Percentiles rank a stretch among this genome's conserved stretches.
phyloP scores from a whole-genome alignment of 1,140 invertebrate genomes.

The Zaprionus camerounensis region DNA sequence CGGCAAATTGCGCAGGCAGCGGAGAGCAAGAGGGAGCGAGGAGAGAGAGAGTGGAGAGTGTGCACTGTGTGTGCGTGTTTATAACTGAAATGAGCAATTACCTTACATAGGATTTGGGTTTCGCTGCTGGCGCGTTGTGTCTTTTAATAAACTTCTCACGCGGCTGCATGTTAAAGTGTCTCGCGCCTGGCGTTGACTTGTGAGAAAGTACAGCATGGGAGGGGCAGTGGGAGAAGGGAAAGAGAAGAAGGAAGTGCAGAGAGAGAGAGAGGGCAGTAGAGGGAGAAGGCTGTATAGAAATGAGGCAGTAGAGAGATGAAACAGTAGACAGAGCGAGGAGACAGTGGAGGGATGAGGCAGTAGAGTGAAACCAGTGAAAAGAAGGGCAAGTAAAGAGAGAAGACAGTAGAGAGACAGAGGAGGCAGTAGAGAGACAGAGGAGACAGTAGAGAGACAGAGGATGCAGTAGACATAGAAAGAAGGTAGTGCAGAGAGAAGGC shows the following conservation, averaged over 20 bases:
- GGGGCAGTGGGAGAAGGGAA: not conserved
- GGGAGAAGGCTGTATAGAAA: too few species aligned
- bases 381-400: too few species aligned
- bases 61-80: slow-evolving; percentile 68
- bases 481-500: too few species aligned
- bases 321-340: not conserved
- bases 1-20: not conserved
- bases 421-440: too few species aligned
- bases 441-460: too few species aligned
- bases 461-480: too few species aligned
- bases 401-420: too few species aligned
- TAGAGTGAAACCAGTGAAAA: too few species aligned
- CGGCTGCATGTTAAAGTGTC: slow-evolving; percentile 64
- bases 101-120: slow-evolving; percentile 69
- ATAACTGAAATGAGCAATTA: slow-evolving; percentile 83
- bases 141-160: slow-evolving; percentile 81
- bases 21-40: not conserved
- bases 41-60: not conserved
- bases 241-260: not conserved
- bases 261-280: not conserved
- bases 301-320: not conserved
- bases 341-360: not conserved
- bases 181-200: slow-evolving; percentile 74
- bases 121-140: slow-evolving; percentile 39
- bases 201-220: slow-evolving; percentile 53